Evolutionary conservation across 2,797 vertebrate species (phyloP).

Genomic region (Sebastolobus alascanus): DNA sequence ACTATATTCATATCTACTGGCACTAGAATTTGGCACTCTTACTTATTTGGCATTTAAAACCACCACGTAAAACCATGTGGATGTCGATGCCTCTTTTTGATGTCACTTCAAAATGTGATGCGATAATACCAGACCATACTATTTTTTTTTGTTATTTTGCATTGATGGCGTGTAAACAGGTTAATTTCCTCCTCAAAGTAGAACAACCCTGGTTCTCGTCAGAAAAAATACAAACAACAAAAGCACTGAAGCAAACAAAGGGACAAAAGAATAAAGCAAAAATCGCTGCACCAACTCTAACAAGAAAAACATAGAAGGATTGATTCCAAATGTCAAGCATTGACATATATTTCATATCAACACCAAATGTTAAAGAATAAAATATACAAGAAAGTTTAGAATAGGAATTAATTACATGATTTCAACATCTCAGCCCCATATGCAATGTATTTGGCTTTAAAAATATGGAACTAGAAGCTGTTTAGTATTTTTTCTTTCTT

Average conservation of each 20-base stretch:
- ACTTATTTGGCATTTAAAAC: slow-evolving; percentile 86
- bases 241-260: slow-evolving; percentile 79
- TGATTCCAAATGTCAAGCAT: slow-evolving; percentile 96
- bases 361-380: slow-evolving; percentile 98
- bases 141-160: slow-evolving; percentile 61
- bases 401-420: slow-evolving; percentile 97
- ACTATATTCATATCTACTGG: slow-evolving; percentile 85
- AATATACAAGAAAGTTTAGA: slow-evolving; percentile 96
- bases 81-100: slow-evolving; percentile 77
- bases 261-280: slow-evolving; percentile 63
- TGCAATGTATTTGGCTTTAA: slow-evolving; percentile 96
- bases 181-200: slow-evolving; percentile 68
- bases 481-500: slow-evolving; percentile 81
- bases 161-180: slow-evolving; percentile 80
- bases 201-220: slow-evolving; percentile 77
- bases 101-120: slow-evolving; percentile 76
- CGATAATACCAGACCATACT: slow-evolving; percentile 68
- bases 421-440: slow-evolving; percentile 87
- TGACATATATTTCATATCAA: slow-evolving; percentile 95
- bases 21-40: slow-evolving; percentile 86
- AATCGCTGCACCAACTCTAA: slow-evolving; percentile 75
- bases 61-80: slow-evolving; percentile 68
- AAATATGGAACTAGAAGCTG: slow-evolving; percentile 93
- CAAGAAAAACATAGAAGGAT: slow-evolving; percentile 93
- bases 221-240: slow-evolving; percentile 81